Percentiles rank a stretch among this genome's conserved stretches.
Conservation (phyloP, 1,140 invertebrate genomes). For the Drosophila aff. region DNA sequence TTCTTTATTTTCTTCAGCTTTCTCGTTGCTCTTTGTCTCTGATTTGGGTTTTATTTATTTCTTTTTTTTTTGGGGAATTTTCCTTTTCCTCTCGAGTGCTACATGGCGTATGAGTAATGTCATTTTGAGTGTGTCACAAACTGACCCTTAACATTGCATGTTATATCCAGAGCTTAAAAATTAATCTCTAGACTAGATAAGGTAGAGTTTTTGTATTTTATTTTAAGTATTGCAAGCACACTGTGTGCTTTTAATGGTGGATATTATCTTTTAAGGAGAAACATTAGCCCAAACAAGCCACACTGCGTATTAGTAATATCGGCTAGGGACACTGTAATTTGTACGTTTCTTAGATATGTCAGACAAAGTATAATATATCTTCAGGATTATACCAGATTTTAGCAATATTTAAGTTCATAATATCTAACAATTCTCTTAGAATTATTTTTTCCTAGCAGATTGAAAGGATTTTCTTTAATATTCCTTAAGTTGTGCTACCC, state of each 20-base stretch:
- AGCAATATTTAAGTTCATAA: background rate
- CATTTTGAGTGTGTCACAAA: conserved; percentile 5
- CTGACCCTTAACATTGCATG: too few relatives aligned
- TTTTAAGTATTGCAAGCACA: background rate
- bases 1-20: conserved; percentile 5
- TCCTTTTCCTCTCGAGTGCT: conserved; percentile 13
- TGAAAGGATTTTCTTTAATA: background rate
- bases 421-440: background rate
- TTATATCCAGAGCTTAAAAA: background rate
- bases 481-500: background rate
- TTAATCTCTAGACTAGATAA: background rate
- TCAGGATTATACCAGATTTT: background rate
- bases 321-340: background rate
- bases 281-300: background rate
- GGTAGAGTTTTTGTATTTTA: too few relatives aligned
- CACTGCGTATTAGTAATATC: conserved; percentile 60
- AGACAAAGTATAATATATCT: background rate
- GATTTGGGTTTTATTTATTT: conserved; percentile 14
- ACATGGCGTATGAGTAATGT: conserved; percentile 67
- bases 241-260: background rate
- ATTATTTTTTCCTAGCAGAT: background rate
- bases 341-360: too few relatives aligned
- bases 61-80: conserved; percentile 21
- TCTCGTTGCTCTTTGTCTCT: conserved; percentile 1
- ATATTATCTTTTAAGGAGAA: background rate